These are phyloP conservation scores for Callinectes sapidus DNA, from an alignment of 2,888 invertebrate genomes.

Conservation along the genomic window DNA sequence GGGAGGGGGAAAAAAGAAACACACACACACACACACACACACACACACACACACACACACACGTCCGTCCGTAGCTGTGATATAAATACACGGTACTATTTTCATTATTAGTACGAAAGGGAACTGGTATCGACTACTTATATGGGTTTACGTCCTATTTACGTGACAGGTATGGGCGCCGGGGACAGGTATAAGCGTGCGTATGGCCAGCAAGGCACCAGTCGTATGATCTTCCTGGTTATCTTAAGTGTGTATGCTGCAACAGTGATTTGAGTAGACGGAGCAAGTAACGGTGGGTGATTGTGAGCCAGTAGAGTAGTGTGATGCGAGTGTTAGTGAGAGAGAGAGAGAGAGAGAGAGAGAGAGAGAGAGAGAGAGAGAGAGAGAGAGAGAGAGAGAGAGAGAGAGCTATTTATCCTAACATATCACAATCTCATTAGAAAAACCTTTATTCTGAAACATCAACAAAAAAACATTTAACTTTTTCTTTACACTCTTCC, in stretches of 20 bases:
- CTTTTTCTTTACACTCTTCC: background rate
- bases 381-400: background rate
- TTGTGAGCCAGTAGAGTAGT: background rate
- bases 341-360: background rate
- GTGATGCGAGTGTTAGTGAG: background rate
- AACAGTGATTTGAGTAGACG: background rate
- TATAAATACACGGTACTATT: background rate
- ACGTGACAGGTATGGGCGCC: background rate
- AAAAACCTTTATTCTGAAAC: too few relatives aligned
- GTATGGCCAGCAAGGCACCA: background rate
- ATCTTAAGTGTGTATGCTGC: background rate
- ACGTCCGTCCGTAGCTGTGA: background rate
- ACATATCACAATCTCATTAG: too few relatives aligned
- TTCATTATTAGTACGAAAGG: background rate
- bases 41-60: background rate
- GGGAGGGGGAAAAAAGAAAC: constrained; percentile 13
- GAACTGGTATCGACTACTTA: background rate
- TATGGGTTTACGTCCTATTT: background rate
- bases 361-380: constrained; percentile 6
- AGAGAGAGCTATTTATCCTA: too few relatives aligned
- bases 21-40: background rate
- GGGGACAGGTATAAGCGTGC: background rate
- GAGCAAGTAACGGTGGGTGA: background rate
- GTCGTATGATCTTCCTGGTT: background rate
- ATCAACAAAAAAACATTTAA: too few relatives aligned